phyloP scores from a whole-genome alignment of 2,113 vertebrate genomes.

The Calcarius ornatus region DNA sequence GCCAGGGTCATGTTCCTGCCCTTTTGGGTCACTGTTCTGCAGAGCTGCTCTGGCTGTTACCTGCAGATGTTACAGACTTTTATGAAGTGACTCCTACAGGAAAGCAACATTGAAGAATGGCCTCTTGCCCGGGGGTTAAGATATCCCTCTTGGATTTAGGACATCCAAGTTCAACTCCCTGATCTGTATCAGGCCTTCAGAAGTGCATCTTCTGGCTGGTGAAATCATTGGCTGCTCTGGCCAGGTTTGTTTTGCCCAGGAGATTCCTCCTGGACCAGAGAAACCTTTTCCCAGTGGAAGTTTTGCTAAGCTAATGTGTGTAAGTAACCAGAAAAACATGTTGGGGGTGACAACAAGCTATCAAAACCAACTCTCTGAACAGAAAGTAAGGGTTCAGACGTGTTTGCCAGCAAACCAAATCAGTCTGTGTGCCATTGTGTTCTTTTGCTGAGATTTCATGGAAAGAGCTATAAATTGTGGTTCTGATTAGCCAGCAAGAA shows the following conservation, averaged over 20 bases:
- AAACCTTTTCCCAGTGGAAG: background rate
- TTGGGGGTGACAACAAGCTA: background rate
- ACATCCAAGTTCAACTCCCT: background rate
- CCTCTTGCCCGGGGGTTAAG: background rate
- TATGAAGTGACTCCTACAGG: background rate
- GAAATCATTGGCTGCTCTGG: background rate
- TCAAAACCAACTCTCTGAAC: background rate
- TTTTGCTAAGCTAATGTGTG: background rate
- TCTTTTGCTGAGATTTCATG: background rate
- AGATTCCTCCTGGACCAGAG: background rate
- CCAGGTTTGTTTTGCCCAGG: background rate
- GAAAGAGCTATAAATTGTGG: conserved; percentile 13
- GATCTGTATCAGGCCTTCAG: background rate
- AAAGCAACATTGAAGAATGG: background rate
- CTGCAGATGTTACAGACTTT: background rate
- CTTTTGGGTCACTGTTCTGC: background rate
- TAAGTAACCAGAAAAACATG: background rate
- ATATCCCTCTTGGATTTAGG: background rate
- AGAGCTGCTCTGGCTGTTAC: background rate
- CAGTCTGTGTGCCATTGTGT: background rate
- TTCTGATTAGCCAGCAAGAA: conserved; percentile 28
- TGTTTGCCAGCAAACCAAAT: background rate
- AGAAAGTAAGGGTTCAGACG: background rate
- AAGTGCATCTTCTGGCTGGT: background rate
- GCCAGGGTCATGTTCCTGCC: background rate